phyloP scores from a whole-genome alignment of 2,113 vertebrate species.

The Cranoglanis bouderius region DNA sequence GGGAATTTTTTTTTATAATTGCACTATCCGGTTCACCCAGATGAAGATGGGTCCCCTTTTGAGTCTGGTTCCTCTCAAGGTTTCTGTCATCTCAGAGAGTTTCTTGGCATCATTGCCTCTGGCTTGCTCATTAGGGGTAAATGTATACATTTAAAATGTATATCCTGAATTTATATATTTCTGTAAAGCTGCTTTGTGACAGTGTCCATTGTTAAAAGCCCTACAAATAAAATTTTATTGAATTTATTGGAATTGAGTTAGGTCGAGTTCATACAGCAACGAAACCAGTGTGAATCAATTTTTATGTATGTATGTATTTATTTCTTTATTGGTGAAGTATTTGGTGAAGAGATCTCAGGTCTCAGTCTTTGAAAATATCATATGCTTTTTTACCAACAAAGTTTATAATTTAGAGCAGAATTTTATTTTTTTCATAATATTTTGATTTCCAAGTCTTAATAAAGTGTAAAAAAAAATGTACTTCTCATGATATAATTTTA shows the following conservation, averaged over 20 bases:
- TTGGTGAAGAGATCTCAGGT: neutral
- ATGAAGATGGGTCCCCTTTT: too few species aligned
- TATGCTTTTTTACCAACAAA: neutral
- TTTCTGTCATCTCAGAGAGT: too few species aligned
- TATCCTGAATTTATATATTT: too few species aligned
- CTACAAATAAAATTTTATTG: too few species aligned
- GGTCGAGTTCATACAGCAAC: neutral
- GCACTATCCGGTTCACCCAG: too few species aligned
- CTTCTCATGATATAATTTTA: neutral
- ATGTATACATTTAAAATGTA: too few species aligned
- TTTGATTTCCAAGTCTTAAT: neutral
- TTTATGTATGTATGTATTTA: neutral
- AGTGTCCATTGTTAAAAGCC: too few species aligned
- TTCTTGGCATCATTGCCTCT: too few species aligned
- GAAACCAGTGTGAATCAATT: neutral
- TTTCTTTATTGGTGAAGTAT: neutral
- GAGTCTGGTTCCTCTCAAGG: too few species aligned
- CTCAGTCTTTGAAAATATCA: neutral
- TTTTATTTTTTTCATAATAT: neutral
- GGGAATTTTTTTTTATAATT: too few species aligned
- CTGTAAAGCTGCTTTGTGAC: too few species aligned
- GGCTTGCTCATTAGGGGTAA: too few species aligned
- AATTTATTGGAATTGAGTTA: neutral
- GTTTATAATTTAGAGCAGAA: neutral
- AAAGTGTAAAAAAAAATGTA: neutral